Base-by-base conservation (phyloP, 2,888 invertebrate species). In the Tanytarsus gracilentus region DNA sequence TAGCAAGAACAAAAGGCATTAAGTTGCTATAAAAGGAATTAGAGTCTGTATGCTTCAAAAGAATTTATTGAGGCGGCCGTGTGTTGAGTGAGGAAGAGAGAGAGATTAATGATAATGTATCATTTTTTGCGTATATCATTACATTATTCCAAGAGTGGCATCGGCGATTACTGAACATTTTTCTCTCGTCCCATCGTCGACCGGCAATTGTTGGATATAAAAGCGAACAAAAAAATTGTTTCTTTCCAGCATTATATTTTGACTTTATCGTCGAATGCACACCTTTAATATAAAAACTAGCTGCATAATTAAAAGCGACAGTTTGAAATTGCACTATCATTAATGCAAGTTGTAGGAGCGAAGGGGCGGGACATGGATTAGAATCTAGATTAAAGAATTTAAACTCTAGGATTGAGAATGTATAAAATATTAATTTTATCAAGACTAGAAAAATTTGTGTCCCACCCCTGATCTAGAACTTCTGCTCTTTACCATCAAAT, bases 231-330 rank as follows among this genome's bases (percentile, higher is more conserved):
- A 36, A 29, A 29, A 29, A 9, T 29, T 29, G 9, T 29, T 29
- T 29, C 9, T 29, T 29, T 7, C 9, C 9, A 7, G 5, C 9
- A 4, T 6, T 3, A 14, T 33, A 8, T 36, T 36, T 36, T 36
- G 14, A 16, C n/a, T 16, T 36, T 36, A 36, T 36, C 36, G 36
- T 16, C 14, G 16, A 36, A 36, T 14, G 36, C 36, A 36, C 36
- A 36, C 36, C 36, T 36, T 36, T 36, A 36, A 36, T 14, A 14
- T 36, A 36, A 36, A 14, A 52, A 9, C 9, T 21, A 36, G 33
- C 36, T 53, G 18, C 36, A 53, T 53, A 53, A 53, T 53, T 53
- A 53, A 53, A 33, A 33, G 16, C 21, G 53, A 53, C 53, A 53
- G 33, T 21, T 53, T 23, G 36, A 53, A 53, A n/a, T n/a, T 53